These are phyloP conservation scores for Erynnis tages DNA, from an alignment of 2,888 invertebrate genomes.

Conservation along the genomic window DNA sequence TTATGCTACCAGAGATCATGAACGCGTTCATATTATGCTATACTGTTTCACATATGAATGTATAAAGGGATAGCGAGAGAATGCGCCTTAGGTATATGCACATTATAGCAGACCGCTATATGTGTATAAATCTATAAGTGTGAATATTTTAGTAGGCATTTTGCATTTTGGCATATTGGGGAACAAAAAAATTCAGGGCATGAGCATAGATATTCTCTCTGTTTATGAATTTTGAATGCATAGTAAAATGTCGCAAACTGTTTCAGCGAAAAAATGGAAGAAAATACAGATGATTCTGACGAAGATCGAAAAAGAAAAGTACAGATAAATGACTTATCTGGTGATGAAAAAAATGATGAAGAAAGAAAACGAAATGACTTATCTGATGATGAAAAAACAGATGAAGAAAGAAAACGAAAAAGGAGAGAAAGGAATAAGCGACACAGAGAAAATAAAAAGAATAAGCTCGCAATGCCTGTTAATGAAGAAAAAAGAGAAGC, in stretches of 20 bases:
- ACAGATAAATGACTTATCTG: constrained; percentile 14
- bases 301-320: background rate
- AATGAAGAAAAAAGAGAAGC: constrained; percentile 12
- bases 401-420: constrained; percentile 16
- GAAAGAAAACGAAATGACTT: no score
- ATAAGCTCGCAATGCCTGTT: constrained; percentile 5
- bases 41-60: no score
- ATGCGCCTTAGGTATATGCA: no score
- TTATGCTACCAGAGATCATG: no score
- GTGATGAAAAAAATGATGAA: background rate
- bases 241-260: background rate
- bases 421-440: constrained; percentile 15
- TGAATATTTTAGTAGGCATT: no score
- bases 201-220: no score
- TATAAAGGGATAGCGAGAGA: no score
- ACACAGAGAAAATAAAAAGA: constrained; percentile 17
- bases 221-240: background rate
- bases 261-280: background rate
- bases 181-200: no score
- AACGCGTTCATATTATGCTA: no score
- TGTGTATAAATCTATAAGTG: no score
- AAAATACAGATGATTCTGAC: background rate
- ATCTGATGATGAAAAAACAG: background rate
- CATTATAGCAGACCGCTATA: no score
- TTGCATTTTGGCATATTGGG: no score